phyloP scores from a whole-genome alignment of 1,140 invertebrate species.

The Cepaea nemoralis region DNA sequence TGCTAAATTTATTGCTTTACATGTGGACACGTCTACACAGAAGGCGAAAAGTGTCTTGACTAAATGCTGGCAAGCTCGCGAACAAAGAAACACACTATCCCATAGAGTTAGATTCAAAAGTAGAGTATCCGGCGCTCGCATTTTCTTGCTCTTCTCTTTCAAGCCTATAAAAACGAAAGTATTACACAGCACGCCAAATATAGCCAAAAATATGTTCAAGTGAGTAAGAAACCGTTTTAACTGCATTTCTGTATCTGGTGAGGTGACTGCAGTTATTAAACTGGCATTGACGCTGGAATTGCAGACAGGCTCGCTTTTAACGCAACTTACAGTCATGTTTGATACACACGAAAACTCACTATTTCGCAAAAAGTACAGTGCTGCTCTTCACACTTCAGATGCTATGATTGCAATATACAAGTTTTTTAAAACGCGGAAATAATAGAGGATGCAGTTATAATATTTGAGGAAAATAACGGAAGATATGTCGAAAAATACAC shows the following conservation, averaged over 20 bases:
- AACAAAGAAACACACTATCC: slow-evolving; percentile 20
- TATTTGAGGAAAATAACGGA: too few relatives aligned
- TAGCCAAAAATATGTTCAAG: neutral
- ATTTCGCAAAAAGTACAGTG: too few relatives aligned
- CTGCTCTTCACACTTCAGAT: too few relatives aligned
- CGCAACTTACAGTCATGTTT: neutral
- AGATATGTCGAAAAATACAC: too few relatives aligned
- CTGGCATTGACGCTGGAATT: neutral
- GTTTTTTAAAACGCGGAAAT: too few relatives aligned
- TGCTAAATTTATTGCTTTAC: neutral
- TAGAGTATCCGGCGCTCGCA: neutral
- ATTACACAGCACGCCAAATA: neutral
- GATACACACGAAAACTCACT: neutral
- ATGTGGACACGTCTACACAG: neutral
- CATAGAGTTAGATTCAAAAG: slow-evolving; percentile 4
- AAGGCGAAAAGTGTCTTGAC: neutral
- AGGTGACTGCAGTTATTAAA: neutral
- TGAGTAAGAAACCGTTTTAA: neutral
- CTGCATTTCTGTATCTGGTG: neutral
- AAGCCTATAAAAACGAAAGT: neutral
- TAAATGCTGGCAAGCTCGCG: neutral
- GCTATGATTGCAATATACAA: too few relatives aligned
- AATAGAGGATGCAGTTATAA: too few relatives aligned
- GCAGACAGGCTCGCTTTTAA: neutral
- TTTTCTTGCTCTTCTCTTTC: slow-evolving; percentile 1